A percentile compares a stretch with the other conserved stretches of the same genome.
Conservation (phyloP, 2,888 invertebrate genomes). For the Latrodectus hesperus region DNA sequence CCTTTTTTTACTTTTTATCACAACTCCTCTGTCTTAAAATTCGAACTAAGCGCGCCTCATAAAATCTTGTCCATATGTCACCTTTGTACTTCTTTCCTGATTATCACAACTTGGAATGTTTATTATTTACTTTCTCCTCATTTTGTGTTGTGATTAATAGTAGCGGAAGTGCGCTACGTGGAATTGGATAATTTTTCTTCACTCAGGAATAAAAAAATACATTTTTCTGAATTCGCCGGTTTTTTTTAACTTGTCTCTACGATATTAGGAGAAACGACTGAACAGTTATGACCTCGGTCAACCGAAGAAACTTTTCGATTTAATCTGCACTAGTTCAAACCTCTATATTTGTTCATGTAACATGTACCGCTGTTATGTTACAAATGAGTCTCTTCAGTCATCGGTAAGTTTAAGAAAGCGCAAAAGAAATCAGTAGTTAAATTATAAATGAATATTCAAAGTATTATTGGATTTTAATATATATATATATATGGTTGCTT, state of each 20-base stretch:
- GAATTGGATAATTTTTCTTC: conserved; percentile 10
- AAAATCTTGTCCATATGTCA: conserved; percentile 12
- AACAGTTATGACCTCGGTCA: too few species aligned
- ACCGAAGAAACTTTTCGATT: too few species aligned
- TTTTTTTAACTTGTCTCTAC: too few species aligned
- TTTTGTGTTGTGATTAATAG: conserved; percentile 52
- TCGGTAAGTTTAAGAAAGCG: conserved; percentile 17
- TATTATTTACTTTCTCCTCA: conserved; percentile 7
- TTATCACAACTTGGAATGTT: conserved; percentile 34
- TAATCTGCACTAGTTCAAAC: too few species aligned
- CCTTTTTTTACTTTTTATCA: neutral
- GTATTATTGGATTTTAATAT: too few species aligned
- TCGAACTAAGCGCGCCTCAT: neutral
- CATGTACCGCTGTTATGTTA: conserved; percentile 48
- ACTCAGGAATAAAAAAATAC: neutral
- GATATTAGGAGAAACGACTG: too few species aligned
- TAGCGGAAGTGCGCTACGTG: conserved; percentile 34
- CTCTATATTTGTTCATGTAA: neutral
- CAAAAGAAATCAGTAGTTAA: too few species aligned
- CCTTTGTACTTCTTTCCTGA: conserved; percentile 61
- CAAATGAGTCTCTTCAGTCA: conserved; percentile 18
- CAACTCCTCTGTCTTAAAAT: neutral
- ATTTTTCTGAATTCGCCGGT: too few species aligned
- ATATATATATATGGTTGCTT: too few species aligned
- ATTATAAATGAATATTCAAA: too few species aligned